Base-by-base conservation (phyloP, 2,113 vertebrate species). In the Chamaetylas fuelleborni region DNA sequence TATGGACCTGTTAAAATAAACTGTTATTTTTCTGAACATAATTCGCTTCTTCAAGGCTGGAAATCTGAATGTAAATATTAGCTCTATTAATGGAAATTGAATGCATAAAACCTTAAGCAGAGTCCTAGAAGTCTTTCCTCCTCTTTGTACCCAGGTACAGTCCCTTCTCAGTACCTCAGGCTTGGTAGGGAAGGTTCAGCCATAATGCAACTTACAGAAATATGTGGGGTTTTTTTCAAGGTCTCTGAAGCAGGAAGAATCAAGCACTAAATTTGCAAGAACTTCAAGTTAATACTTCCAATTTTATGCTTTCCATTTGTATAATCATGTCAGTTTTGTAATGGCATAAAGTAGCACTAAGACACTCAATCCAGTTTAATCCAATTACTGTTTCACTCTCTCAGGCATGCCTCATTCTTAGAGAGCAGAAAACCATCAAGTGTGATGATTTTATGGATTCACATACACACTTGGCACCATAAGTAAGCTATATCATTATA, bases 1-100 rank as follows among this genome's bases (percentile, higher is more conserved):
- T 81, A 81, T 78, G 61, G 38, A 77, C 51, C 45, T 85, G 69
- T 66, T 50, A 33, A 6, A 51, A 88, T 58, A 92, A 85, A 92
- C 47, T 74, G 29, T 90, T 90, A 67, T 88, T 88, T 88, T 83
- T 88, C 40, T 74, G 50, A 81, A 79, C 34, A 79, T 82, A 81
- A 84, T 90, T 94, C 66, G 62, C 18, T 93, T 84, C 77, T 85
- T 83, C 13, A 16, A 60, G 53, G 25, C 5, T 86, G 47, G 56
- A 90, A 92, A 76, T 92, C 36, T 65, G 7, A 86, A 15, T 61
- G 95, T 74, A 97, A 92, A 93, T 95, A 93, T 93, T 93, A 78
- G 64, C 72, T 86, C 23, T 1, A 36, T 78, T 92, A 93, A 81
- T 83, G 71, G 60, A 95, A 96, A 86, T 67, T 62, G 12, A 54